These are phyloP conservation scores for Anadara kagoshimensis DNA, from an alignment of 1,140 invertebrate species.

Conservation along the genomic window DNA sequence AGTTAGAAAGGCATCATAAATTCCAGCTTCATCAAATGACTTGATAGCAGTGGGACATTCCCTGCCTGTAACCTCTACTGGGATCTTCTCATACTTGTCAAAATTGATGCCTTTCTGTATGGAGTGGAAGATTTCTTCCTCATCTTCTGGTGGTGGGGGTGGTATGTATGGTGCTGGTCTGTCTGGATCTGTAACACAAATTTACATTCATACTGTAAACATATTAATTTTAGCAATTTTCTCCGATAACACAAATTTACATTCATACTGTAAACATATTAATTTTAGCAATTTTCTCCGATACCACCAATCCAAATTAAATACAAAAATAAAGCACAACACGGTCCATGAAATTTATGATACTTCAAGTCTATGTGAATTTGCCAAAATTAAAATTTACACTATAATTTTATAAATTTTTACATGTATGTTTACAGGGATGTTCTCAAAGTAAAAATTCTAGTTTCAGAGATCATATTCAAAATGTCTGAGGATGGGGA, in stretches of 20 bases:
- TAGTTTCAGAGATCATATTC: no score
- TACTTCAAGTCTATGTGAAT: not conserved
- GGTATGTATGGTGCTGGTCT: constrained; percentile 82
- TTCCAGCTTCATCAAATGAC: constrained; percentile 82
- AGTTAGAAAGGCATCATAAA: constrained; percentile 81
- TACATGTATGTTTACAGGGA: no score
- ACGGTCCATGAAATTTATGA: not conserved
- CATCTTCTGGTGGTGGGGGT: constrained; percentile 78
- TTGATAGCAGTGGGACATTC: constrained; percentile 80
- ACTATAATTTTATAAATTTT: not conserved
- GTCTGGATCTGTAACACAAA: constrained; percentile 38
- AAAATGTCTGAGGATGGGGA: no score
- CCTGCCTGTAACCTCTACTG: constrained; percentile 84
- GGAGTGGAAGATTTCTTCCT: constrained; percentile 81
- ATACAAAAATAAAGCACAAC: not conserved
- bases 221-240: no score
- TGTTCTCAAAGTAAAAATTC: no score
- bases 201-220: no score
- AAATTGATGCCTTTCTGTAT: constrained; percentile 92
- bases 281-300: no score
- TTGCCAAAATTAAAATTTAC: not conserved
- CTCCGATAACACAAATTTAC: constrained; percentile 23
- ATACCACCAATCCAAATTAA: constrained; percentile 6
- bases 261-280: no score
- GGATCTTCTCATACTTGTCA: constrained; percentile 88